Conservation (phyloP, 1,140 invertebrate genomes). For the Pseudomyrmex cubaensis region DNA sequence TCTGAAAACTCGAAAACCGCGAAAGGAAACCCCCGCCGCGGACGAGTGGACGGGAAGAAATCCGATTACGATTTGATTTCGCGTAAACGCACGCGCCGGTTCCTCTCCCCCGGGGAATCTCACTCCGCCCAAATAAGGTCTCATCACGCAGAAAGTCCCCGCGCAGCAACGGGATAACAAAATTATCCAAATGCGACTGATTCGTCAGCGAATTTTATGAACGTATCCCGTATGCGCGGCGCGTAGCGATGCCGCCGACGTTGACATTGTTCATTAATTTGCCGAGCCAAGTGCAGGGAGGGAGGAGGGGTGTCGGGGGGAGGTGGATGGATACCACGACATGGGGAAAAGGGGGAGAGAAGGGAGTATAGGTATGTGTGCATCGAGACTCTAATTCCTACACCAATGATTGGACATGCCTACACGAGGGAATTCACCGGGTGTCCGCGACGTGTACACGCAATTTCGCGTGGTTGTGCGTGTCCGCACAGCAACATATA, state of each 20-base stretch:
- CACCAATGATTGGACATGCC: slow-evolving; percentile 64
- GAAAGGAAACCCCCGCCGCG: not conserved
- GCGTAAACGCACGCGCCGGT: slow-evolving; percentile 44
- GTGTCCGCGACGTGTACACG: slow-evolving; percentile 55
- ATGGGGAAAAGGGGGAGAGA: not conserved
- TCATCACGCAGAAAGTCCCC: slow-evolving; percentile 40
- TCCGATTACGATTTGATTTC: slow-evolving; percentile 59
- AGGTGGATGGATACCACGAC: not conserved
- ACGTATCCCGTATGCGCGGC: slow-evolving; percentile 58
- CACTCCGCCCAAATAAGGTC: slow-evolving; percentile 35
- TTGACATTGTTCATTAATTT: slow-evolving; percentile 73
- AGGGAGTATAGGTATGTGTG: slow-evolving; percentile 27
- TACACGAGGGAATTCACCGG: slow-evolving; percentile 58
- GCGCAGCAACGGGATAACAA: slow-evolving; percentile 55
- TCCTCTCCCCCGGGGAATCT: slow-evolving; percentile 4
- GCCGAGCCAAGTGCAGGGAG: slow-evolving; percentile 59
- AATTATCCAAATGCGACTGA: slow-evolving; percentile 57
- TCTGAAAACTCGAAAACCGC: slow-evolving; percentile 41
- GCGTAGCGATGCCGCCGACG: slow-evolving; percentile 61
- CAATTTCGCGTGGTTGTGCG: slow-evolving; percentile 24
- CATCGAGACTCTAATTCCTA: slow-evolving; percentile 72
- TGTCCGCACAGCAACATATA: slow-evolving; percentile 8
- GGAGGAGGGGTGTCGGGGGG: not conserved
- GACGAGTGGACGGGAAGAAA: slow-evolving; percentile 35
- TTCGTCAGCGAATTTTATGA: slow-evolving; percentile 62